Conservation (phyloP, 2,888 invertebrate species). For the Iselma pallidipennis region DNA sequence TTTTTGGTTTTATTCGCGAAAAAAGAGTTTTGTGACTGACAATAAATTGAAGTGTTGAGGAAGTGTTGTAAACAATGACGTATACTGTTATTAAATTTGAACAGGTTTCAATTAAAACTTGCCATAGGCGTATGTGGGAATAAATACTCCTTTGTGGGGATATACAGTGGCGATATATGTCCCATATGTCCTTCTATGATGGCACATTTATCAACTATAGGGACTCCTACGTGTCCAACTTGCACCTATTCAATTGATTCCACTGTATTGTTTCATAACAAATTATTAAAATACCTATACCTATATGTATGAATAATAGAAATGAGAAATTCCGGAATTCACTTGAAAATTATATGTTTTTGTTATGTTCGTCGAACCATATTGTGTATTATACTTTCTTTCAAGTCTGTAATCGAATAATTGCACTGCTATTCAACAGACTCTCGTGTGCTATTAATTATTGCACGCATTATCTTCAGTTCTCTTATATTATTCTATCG, state of each 20-base stretch:
- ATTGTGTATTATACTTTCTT: background rate
- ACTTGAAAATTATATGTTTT: background rate
- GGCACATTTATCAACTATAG: background rate
- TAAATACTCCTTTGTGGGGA: background rate
- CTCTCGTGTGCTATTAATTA: background rate
- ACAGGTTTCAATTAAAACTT: background rate
- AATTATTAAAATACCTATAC: no score
- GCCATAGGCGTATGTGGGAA: background rate
- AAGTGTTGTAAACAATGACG: no score
- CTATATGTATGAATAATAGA: background rate
- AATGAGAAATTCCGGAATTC: background rate
- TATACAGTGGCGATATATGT: background rate
- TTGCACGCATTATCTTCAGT: background rate
- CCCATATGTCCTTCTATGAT: background rate
- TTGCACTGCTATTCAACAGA: background rate
- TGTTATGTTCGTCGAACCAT: background rate
- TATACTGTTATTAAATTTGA: background rate
- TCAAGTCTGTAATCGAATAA: background rate
- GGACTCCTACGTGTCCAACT: background rate
- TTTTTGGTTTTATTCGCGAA: no score
- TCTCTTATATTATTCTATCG: background rate
- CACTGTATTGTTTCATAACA: background rate
- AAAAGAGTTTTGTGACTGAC: no score
- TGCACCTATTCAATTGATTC: background rate
- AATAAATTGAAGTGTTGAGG: background rate